Conservation (phyloP, 2,888 invertebrate species). For the Philopedon plagiatum region DNA sequence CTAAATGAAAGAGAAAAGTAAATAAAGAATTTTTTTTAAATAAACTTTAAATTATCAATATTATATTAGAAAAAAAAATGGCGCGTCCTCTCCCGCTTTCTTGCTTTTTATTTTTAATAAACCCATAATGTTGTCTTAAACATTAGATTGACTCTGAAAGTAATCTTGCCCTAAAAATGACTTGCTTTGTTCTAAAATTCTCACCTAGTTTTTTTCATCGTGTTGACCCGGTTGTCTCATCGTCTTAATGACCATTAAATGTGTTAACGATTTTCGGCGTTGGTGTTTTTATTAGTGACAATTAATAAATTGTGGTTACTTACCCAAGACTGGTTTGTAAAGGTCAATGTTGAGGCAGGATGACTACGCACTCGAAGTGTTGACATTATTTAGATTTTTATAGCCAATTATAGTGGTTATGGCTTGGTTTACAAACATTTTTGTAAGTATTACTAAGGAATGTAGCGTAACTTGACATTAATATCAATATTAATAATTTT, state of each 20-base stretch:
- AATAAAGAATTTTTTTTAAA: no score
- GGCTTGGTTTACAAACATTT: constrained; percentile 63
- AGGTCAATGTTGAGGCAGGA: constrained; percentile 57
- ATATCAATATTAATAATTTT: no score
- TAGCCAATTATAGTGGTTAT: constrained; percentile 48
- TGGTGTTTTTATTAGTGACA: constrained; percentile 35
- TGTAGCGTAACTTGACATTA: not conserved
- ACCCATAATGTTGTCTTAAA: no score
- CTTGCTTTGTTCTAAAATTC: not conserved
- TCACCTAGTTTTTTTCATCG: constrained; percentile 5
- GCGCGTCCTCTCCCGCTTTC: no score
- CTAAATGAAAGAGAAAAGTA: no score
- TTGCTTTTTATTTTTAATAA: no score
- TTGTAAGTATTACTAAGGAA: constrained; percentile 60
- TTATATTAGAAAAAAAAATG: no score
- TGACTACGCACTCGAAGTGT: constrained; percentile 48
- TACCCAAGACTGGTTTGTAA: constrained; percentile 50
- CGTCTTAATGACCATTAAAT: constrained; percentile 1
- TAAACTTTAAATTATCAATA: no score
- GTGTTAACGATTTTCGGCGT: constrained; percentile 26
- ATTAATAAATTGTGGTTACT: constrained; percentile 34
- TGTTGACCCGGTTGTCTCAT: constrained; percentile 25
- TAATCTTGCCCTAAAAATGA: not conserved
- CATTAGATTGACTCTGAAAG: no score
- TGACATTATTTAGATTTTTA: constrained; percentile 35